Evolutionary conservation across 1,140 invertebrate species (phyloP).

Genomic region (Lethrus apterus): DNA sequence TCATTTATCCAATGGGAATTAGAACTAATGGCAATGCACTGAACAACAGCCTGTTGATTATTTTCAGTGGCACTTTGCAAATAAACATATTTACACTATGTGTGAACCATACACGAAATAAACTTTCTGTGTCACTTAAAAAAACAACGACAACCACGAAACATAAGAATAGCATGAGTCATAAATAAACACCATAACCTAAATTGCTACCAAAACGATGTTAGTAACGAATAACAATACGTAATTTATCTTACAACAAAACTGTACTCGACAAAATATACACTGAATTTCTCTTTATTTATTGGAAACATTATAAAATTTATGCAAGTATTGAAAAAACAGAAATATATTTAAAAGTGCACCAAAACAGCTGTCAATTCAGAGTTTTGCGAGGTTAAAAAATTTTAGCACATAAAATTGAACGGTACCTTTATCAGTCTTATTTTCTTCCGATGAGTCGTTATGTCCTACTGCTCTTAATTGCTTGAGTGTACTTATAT

Average conservation of each 20-base stretch:
- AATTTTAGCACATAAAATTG: neutral
- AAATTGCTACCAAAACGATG: neutral
- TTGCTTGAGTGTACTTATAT: conserved; percentile 29
- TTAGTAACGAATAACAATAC: too few relatives aligned
- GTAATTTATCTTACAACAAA: neutral
- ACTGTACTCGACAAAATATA: neutral
- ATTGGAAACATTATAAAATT: conserved; percentile 3
- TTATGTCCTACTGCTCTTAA: conserved; percentile 20
- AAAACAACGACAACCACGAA: conserved; percentile 2
- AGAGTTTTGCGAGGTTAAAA: neutral
- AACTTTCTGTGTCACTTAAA: too few relatives aligned
- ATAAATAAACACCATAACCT: conserved; percentile 13
- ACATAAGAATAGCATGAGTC: neutral
- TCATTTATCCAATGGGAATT: conserved; percentile 6
- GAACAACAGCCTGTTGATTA: conserved; percentile 27
- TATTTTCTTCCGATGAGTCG: conserved; percentile 20
- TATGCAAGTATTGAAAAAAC: conserved; percentile 5
- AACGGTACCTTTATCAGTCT: conserved; percentile 30
- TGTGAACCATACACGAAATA: too few relatives aligned
- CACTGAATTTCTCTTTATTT: neutral
- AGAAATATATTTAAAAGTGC: conserved; percentile 3
- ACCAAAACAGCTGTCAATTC: conserved; percentile 13
- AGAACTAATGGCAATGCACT: conserved; percentile 6
- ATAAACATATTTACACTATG: too few relatives aligned
- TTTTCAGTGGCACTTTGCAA: conserved; percentile 5